phyloP scores from a whole-genome alignment of 1,140 invertebrate species.

The Drosophila jambulina region DNA sequence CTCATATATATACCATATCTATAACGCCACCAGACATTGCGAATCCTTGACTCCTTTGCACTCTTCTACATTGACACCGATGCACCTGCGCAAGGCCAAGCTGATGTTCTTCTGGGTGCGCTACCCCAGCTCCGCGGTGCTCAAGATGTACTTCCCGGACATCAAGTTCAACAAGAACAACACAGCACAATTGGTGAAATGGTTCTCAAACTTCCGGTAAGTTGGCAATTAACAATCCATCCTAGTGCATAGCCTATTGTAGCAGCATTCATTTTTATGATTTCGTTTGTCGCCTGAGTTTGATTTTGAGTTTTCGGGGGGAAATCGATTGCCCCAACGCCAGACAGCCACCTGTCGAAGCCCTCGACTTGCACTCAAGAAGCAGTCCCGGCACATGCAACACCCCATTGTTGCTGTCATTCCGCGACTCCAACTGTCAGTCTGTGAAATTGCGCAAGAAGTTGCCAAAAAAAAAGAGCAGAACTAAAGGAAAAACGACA shows the following conservation, averaged over 20 bases:
- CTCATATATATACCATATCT: conserved; percentile 38
- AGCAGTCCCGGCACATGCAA: conserved; percentile 62
- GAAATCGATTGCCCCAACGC: conserved; percentile 41
- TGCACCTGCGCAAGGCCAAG: conserved; percentile 99
- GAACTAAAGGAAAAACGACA: conserved; percentile 43
- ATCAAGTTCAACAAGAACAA: conserved; percentile 99
- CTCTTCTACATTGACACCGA: conserved; percentile 98
- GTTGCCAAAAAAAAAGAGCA: conserved; percentile 63
- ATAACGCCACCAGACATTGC: conserved; percentile 70
- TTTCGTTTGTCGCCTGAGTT: conserved; percentile 46
- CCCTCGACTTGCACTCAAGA: conserved; percentile 73
- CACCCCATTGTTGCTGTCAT: conserved; percentile 41
- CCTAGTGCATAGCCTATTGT: conserved; percentile 26
- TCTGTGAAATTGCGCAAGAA: conserved; percentile 60
- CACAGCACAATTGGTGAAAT: conserved; percentile 99
- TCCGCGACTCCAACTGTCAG: conserved; percentile 60
- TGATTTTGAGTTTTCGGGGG: conserved; percentile 4
- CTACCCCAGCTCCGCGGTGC: conserved; percentile 98
- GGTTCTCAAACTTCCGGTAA: conserved; percentile 99
- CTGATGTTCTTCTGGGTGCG: conserved; percentile 99
- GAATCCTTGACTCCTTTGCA: conserved; percentile 92
- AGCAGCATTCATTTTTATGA: conserved; percentile 80
- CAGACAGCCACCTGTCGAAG: conserved; percentile 70
- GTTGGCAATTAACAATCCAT: conserved; percentile 85
- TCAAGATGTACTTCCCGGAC: conserved; percentile 99